Evolutionary conservation across 2,113 vertebrate species (phyloP).

Genomic region (Uria aalge): DNA sequence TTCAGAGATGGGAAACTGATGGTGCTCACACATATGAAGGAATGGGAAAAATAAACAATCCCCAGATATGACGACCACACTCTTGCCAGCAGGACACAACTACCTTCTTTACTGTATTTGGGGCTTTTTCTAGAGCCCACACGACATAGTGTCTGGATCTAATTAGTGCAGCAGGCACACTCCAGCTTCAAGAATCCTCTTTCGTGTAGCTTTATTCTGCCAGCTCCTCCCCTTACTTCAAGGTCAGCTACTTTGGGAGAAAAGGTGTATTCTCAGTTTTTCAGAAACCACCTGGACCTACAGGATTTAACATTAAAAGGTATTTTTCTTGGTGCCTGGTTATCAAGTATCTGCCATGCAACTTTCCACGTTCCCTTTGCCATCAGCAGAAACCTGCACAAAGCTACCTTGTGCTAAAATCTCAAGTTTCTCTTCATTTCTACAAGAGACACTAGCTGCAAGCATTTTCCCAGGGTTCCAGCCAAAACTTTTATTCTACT

Average conservation of each 20-base stretch:
- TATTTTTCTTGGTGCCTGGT: background rate
- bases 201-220: background rate
- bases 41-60: background rate
- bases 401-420: conserved; percentile 66
- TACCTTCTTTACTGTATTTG: background rate
- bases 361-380: conserved; percentile 19
- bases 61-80: background rate
- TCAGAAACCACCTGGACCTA: background rate
- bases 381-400: conserved; percentile 60
- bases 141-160: background rate
- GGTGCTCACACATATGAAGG: background rate
- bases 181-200: background rate
- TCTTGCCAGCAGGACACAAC: background rate
- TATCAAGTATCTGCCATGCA: conserved; percentile 43
- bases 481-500: conserved; percentile 69
- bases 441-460: conserved; percentile 51
- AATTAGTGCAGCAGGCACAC: background rate
- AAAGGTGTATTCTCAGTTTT: background rate
- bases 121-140: background rate
- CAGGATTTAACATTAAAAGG: conserved; percentile 29
- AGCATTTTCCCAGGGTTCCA: conserved; percentile 76
- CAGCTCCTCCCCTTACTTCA: background rate
- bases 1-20: background rate
- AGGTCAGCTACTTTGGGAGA: background rate
- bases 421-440: conserved; percentile 70